A percentile compares a stretch with the other conserved stretches of the same genome.
phyloP scores from a whole-genome alignment of 2,797 vertebrate species.

The Momotus momota region DNA sequence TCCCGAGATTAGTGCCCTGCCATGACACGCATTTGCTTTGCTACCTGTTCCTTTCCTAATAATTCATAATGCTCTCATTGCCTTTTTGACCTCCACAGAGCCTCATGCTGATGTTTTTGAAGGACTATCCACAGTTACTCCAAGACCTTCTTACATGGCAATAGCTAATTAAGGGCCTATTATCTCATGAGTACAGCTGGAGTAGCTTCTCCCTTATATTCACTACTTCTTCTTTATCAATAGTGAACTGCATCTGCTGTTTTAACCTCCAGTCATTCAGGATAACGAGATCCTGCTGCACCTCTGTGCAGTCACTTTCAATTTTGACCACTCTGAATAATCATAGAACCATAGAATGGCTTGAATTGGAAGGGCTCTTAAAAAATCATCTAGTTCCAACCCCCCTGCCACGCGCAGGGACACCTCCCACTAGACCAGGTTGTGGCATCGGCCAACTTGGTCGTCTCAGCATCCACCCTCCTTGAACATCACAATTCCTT shows the following conservation, averaged over 20 bases:
- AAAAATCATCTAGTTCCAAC: too few species aligned
- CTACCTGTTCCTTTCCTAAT: neutral
- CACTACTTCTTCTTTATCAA: neutral
- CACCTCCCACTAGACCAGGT: too few species aligned
- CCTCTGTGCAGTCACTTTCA: neutral
- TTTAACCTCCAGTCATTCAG: neutral
- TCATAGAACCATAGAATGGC: too few species aligned
- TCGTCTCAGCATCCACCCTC: neutral
- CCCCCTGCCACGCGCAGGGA: too few species aligned
- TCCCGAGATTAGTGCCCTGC: neutral
- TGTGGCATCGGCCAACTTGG: neutral
- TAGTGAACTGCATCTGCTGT: neutral
- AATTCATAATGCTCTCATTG: neutral
- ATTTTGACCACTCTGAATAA: neutral
- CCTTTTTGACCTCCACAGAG: neutral
- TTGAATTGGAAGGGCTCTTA: too few species aligned
- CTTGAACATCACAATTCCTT: neutral
- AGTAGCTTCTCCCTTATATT: neutral
- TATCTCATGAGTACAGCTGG: neutral
- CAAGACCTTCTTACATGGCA: neutral
- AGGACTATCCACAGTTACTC: neutral
- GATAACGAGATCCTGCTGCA: neutral
- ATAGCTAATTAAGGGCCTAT: conserved; percentile 1
- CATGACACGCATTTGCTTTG: neutral
- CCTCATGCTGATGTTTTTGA: neutral